These are phyloP conservation scores for human (Homo sapiens) DNA, from an alignment of 2,113 vertebrate species.

Conservation along the genomic window GRCh38 chr2:205165001-205165500, in stretches of 20 bases:
- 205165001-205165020: background rate
- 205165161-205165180: slow-evolving; percentile 52
- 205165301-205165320: background rate
- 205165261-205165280: background rate
- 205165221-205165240: slow-evolving; percentile 34
- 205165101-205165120: slow-evolving; percentile 22
- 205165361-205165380: background rate
- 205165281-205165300: background rate
- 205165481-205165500: background rate
- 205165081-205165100: background rate
- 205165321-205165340: background rate
- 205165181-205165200: slow-evolving; percentile 49
- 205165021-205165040: background rate
- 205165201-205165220: slow-evolving; percentile 15
- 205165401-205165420: background rate
- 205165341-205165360: background rate
- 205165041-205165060: background rate
- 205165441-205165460: slow-evolving; percentile 17
- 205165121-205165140: slow-evolving; percentile 1
- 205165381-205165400: background rate
- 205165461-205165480: slow-evolving; percentile 24
- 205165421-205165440: slow-evolving; percentile 17
- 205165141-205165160: background rate
- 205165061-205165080: background rate
- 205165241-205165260: slow-evolving; percentile 19